A percentile compares a stretch with the other conserved stretches of the same genome.
Conservation (phyloP, 1,140 invertebrate species). For the Caerostris darwini region DNA sequence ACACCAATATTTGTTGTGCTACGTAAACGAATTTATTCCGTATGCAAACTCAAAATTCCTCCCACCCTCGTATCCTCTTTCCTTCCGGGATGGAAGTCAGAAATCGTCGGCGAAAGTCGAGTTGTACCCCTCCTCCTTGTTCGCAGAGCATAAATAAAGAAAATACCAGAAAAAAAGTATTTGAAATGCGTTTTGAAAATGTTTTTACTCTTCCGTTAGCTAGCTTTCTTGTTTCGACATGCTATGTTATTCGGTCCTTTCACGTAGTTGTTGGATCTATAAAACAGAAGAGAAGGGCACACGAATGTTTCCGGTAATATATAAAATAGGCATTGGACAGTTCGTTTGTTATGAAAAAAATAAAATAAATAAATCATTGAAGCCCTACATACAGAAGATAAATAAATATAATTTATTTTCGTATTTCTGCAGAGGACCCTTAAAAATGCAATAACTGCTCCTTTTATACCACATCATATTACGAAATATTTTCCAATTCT, state of each 20-base stretch:
- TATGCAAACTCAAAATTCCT: not conserved
- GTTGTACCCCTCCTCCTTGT: not conserved
- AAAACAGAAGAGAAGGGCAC: not conserved
- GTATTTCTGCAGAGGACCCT: not conserved
- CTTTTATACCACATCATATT: not conserved
- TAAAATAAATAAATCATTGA: not conserved
- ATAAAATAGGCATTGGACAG: not conserved
- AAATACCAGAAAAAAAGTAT: not conserved
- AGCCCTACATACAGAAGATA: not conserved
- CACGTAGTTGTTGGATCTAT: constrained; percentile 11
- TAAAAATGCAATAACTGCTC: not conserved
- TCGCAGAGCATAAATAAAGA: not conserved
- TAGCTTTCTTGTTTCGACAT: constrained; percentile 12
- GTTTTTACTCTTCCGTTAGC: not conserved
- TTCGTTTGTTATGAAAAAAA: not conserved
- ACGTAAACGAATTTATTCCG: not conserved
- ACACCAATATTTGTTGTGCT: not conserved
- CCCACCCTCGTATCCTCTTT: not conserved
- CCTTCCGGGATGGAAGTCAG: not conserved
- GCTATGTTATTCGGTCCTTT: not conserved
- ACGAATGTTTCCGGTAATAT: not conserved
- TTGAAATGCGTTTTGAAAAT: constrained; percentile 14
- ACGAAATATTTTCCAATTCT: not conserved
- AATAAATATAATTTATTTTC: constrained; percentile 7
- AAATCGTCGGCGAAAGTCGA: not conserved